Conservation (phyloP, 2,888 invertebrate species). For the Morpho helenor region DNA sequence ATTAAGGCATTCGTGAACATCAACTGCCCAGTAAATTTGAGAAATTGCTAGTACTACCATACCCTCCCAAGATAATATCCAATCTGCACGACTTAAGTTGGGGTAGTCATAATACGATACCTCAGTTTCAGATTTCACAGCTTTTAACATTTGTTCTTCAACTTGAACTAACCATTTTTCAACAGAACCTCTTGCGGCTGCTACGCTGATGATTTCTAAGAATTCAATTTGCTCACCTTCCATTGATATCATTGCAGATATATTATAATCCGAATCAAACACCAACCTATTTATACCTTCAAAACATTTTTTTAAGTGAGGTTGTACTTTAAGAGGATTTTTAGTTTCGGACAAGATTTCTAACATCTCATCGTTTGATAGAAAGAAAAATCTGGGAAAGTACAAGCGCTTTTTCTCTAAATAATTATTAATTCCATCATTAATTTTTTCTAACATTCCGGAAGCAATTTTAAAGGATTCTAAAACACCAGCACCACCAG, state of each 20-base stretch:
- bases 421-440: slow-evolving; percentile 89
- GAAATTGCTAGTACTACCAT: slow-evolving; percentile 89
- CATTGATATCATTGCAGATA: slow-evolving; percentile 87
- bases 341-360: slow-evolving; percentile 94
- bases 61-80: slow-evolving; percentile 89
- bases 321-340: slow-evolving; percentile 90
- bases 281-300: slow-evolving; percentile 89
- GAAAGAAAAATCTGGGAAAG: slow-evolving; percentile 93
- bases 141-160: slow-evolving; percentile 88
- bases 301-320: slow-evolving; percentile 92
- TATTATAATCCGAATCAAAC: slow-evolving; percentile 85
- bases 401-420: slow-evolving; percentile 90
- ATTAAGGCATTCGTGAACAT: slow-evolving; percentile 85
- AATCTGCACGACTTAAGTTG: slow-evolving; percentile 77
- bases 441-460: slow-evolving; percentile 86
- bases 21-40: slow-evolving; percentile 90
- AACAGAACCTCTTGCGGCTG: slow-evolving; percentile 88
- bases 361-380: slow-evolving; percentile 94
- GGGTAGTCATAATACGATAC: slow-evolving; percentile 83
- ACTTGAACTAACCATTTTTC: slow-evolving; percentile 93
- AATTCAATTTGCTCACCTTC: slow-evolving; percentile 86
- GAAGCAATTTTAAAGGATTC: slow-evolving; percentile 85
- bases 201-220: slow-evolving; percentile 81
- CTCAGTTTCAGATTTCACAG: slow-evolving; percentile 84
- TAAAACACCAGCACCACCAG: slow-evolving; percentile 82